Percentiles rank a stretch among this genome's conserved stretches.
These are phyloP conservation scores for Melipona quadrifasciata DNA, from an alignment of 1,140 invertebrate species.

Conservation along the genomic window DNA sequence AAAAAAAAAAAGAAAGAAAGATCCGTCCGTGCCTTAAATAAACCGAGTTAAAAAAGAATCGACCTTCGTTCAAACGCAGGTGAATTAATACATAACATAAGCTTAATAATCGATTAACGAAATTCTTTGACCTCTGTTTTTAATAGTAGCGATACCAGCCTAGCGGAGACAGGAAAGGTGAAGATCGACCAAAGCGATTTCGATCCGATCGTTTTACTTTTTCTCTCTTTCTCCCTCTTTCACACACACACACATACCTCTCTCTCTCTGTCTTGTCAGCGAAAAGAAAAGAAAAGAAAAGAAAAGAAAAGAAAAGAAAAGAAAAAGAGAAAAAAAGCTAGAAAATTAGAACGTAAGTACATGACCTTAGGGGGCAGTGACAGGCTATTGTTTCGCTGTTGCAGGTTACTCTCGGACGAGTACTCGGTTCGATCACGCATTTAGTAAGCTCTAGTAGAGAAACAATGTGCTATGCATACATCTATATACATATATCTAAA, in stretches of 20 bases:
- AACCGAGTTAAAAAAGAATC: neutral
- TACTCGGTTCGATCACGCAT: constrained; percentile 82
- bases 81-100: too few species aligned
- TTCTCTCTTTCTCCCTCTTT: neutral
- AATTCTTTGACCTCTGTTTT: neutral
- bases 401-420: constrained; percentile 82
- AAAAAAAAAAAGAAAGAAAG: too few species aligned
- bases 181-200: neutral
- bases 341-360: constrained; percentile 72
- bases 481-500: constrained; percentile 70
- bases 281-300: neutral
- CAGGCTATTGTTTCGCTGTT: constrained; percentile 81
- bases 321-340: constrained; percentile 29
- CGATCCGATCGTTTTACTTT: neutral
- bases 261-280: neutral
- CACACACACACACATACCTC: too few species aligned
- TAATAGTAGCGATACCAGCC: neutral
- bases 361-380: constrained; percentile 75
- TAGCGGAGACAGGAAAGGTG: neutral
- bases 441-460: constrained; percentile 81
- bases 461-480: constrained; percentile 78
- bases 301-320: constrained; percentile 18
- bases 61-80: neutral
- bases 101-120: neutral
- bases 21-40: neutral